phyloP scores from a whole-genome alignment of 2,797 vertebrate species.

The Syndactyla subalaris region DNA sequence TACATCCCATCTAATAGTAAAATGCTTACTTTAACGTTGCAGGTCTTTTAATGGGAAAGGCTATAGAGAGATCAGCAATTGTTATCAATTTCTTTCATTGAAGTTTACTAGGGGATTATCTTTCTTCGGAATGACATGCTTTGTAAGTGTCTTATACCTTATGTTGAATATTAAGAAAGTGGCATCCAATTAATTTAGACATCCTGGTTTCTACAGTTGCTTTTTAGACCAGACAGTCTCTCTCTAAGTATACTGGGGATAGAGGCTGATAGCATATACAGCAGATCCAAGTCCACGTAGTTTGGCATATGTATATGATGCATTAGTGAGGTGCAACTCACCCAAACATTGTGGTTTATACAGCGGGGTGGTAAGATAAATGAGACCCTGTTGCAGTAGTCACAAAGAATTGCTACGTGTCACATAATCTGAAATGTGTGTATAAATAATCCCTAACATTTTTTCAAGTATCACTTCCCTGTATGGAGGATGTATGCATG shows the following conservation, averaged over 20 bases:
- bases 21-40: neutral
- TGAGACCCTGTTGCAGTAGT: neutral
- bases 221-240: neutral
- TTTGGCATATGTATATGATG: neutral
- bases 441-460: neutral
- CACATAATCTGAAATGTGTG: neutral
- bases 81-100: neutral
- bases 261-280: neutral
- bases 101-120: neutral
- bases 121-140: neutral
- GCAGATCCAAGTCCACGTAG: neutral
- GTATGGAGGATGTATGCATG: neutral
- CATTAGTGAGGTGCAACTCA: neutral
- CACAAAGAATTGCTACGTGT: neutral
- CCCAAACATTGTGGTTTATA: neutral
- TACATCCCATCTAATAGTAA: neutral
- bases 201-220: neutral
- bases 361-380: neutral
- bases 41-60: neutral
- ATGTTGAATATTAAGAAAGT: neutral
- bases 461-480: neutral
- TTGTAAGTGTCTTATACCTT: neutral
- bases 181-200: neutral
- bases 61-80: neutral
- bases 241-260: neutral